phyloP scores from a whole-genome alignment of 2,888 invertebrate species.

The Elysia crispata region DNA sequence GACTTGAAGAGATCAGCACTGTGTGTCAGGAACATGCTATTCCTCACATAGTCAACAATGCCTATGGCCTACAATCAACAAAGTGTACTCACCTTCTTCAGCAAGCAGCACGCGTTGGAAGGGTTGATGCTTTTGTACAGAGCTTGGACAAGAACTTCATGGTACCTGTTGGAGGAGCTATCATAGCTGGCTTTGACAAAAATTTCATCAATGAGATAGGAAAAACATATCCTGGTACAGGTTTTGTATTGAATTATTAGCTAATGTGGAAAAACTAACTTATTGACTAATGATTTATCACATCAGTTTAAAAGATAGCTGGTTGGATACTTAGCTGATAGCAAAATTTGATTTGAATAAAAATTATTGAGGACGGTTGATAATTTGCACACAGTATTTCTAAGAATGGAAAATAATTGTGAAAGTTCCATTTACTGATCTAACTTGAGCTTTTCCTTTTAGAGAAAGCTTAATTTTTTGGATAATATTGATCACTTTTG shows the following conservation, averaged over 20 bases:
- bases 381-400: no score
- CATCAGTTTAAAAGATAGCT: no score
- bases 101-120: constrained; percentile 81
- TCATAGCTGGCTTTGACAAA: constrained; percentile 84
- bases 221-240: constrained; percentile 84
- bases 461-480: no score
- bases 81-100: constrained; percentile 84
- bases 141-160: constrained; percentile 91
- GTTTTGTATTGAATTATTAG: not conserved
- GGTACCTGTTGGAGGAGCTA: constrained; percentile 89
- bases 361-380: no score
- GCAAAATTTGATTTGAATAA: no score
- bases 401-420: no score
- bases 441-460: no score
- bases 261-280: no score
- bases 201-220: constrained; percentile 82
- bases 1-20: constrained; percentile 80
- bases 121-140: constrained; percentile 88
- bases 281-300: no score
- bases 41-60: constrained; percentile 89
- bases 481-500: no score
- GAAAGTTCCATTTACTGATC: no score
- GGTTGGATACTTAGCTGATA: no score
- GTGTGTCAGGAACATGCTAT: constrained; percentile 82
- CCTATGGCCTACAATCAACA: constrained; percentile 88